phyloP scores from a whole-genome alignment of 2,888 invertebrate species.

The Eupithecia pulchellata region DNA sequence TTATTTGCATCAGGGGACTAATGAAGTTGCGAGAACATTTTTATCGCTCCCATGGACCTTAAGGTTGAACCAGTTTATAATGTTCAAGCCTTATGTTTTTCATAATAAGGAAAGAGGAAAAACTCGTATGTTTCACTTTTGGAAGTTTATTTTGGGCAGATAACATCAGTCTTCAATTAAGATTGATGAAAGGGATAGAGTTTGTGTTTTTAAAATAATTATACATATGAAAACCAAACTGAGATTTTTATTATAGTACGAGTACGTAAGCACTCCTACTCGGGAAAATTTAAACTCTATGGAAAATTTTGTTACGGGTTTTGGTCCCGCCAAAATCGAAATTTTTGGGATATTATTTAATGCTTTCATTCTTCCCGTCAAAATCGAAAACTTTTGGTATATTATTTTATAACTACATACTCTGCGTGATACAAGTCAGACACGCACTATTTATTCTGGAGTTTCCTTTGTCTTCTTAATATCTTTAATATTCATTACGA shows the following conservation, averaged over 20 bases:
- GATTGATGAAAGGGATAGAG: neutral
- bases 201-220: neutral
- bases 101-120: neutral
- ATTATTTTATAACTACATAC: neutral
- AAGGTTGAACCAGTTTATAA: conserved; percentile 12
- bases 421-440: neutral
- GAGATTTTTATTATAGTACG: too few species aligned
- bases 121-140: neutral
- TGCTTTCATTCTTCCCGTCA: too few species aligned
- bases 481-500: neutral
- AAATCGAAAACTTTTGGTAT: too few species aligned
- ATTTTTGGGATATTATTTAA: too few species aligned
- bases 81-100: neutral
- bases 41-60: conserved; percentile 20
- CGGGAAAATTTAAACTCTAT: too few species aligned
- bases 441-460: neutral
- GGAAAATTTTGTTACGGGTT: too few species aligned
- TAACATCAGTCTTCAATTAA: neutral
- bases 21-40: conserved; percentile 27
- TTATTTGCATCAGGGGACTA: conserved; percentile 26
- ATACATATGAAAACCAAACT: neutral
- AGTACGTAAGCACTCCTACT: too few species aligned
- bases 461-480: neutral
- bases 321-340: too few species aligned
- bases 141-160: neutral